Evolutionary conservation across 2,888 invertebrate genomes (phyloP), one percentile per base, ranked within the genome.

Genomic region (Aricia artaxerxes): DNA sequence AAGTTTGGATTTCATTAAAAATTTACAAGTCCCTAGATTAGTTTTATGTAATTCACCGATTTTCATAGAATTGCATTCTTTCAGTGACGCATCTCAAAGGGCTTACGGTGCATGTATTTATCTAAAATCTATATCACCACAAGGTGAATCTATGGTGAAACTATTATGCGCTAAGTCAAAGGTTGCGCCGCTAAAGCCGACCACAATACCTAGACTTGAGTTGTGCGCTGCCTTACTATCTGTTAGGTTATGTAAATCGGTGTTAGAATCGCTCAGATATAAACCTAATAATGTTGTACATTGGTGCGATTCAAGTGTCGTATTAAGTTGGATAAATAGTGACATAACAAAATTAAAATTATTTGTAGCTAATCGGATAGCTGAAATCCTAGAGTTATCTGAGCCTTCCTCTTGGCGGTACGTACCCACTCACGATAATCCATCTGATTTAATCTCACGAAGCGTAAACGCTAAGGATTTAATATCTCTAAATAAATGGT

Each of bases 161-260:
- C 6, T 40, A 40, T 40, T 40, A 40, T 40, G 40, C 40, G 40
- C 40, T 40, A 40, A 40, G 40, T 40, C 40, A 40, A 79, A 82
- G 64, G 83, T 84, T 5, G 80, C 82, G 7, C 82, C 83, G 0
- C 5, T 85, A 1, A 83, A 82, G 61, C 79, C 82, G 0, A 80
- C 76, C 1, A 84, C 83, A 13, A 83, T 84, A 7, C 83, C 84
- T 40, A 40, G 40, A 40, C 40, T 40, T 40, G 40, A 40, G 40
- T 40, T 40, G 40, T 6, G 40, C 40, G 40, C 40, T 5, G 40
- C 40, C 6, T 5, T 40, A 40, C 40, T 40, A 5, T 40, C 40
- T 40, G 40, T 40, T 40, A 40, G 40, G 40, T 5, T 40, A 40
- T 40, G 40, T 40, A 40, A 40, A 40, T 40, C 5, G 40, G 40